These are phyloP conservation scores for Astropecten irregularis DNA, from an alignment of 53 echinoderm and acorn worm genomes.

Conservation along the genomic window DNA sequence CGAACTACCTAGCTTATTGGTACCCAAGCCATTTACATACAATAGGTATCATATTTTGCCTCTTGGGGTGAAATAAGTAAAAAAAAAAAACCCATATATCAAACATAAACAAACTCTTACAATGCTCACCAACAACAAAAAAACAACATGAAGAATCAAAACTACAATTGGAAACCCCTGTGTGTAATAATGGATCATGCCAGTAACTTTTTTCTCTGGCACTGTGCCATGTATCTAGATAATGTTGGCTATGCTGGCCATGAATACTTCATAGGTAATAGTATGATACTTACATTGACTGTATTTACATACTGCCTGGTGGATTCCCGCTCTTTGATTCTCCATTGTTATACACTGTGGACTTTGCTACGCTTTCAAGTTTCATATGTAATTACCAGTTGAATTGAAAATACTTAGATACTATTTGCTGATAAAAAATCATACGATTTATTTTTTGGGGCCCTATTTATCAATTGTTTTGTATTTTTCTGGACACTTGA, in stretches of 20 bases:
- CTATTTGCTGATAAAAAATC: too few relatives aligned
- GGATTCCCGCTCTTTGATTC: constrained; percentile 9
- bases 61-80: background rate
- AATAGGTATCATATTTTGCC: constrained; percentile 15
- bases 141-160: too few relatives aligned
- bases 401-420: background rate
- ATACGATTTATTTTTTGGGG: too few relatives aligned
- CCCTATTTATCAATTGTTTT: background rate
- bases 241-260: too few relatives aligned
- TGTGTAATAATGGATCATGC: background rate
- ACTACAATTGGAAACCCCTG: too few relatives aligned
- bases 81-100: too few relatives aligned
- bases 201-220: constrained; percentile 27
- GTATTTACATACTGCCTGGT: background rate
- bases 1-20: too few relatives aligned
- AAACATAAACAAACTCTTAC: constrained; percentile 28
- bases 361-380: background rate
- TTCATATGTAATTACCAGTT: too few relatives aligned
- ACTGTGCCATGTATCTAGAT: constrained; percentile 19
- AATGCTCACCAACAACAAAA: too few relatives aligned
- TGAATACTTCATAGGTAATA: too few relatives aligned
- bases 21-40: constrained; percentile 27
- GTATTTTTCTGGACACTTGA: too few relatives aligned
- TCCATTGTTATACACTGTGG: constrained; percentile 49
- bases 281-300: too few relatives aligned